phyloP scores from a whole-genome alignment of 2,888 invertebrate species.

The Tetranychus truncatus region DNA sequence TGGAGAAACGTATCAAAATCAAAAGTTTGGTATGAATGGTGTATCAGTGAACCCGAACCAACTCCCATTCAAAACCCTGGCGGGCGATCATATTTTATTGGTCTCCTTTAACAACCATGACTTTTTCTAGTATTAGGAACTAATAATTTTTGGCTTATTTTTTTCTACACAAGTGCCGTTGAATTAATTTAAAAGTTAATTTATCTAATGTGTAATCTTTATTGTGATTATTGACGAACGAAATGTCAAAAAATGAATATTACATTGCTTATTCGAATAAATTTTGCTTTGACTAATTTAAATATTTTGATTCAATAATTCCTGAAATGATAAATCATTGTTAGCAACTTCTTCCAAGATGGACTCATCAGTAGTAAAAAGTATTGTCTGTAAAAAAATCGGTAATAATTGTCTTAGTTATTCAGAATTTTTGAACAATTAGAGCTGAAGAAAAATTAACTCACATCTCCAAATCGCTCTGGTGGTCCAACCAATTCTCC shows the following conservation, averaged over 20 bases:
- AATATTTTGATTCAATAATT: neutral
- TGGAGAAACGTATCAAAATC: constrained; percentile 62
- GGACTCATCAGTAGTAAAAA: constrained; percentile 56
- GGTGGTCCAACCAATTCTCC: constrained; percentile 51
- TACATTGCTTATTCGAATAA: neutral
- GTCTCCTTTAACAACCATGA: constrained; percentile 32
- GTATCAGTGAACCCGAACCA: constrained; percentile 44
- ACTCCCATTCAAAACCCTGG: constrained; percentile 49
- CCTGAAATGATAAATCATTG: constrained; percentile 32
- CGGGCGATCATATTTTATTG: constrained; percentile 53
- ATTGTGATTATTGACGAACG: too few species aligned
- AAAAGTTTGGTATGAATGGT: constrained; percentile 94
- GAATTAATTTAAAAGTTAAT: too few species aligned
- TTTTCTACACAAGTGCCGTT: neutral
- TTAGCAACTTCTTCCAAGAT: constrained; percentile 46
- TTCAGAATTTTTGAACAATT: neutral
- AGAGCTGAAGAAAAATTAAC: constrained; percentile 25
- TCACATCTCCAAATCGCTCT: constrained; percentile 41
- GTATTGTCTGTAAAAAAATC: constrained; percentile 48
- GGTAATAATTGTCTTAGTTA: neutral
- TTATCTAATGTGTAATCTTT: too few species aligned
- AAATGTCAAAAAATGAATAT: neutral
- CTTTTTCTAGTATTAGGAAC: neutral
- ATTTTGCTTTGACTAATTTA: neutral
- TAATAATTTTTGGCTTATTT: neutral